Base-by-base conservation (phyloP, 2,797 vertebrate genomes). In the Toxotes lorentzi region DNA sequence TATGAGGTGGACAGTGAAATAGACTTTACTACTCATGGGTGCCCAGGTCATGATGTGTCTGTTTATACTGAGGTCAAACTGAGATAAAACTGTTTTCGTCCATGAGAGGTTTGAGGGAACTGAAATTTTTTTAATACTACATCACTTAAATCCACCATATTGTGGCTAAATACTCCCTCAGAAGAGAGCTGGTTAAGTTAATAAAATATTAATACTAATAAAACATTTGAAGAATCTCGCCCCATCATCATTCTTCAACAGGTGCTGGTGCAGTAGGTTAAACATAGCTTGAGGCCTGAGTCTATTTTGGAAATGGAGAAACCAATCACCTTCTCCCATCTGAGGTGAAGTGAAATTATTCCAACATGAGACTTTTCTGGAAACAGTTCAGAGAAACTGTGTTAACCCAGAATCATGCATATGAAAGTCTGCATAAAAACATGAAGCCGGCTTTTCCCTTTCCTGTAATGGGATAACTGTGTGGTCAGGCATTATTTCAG, bases 1-100 rank as follows among this genome's bases (percentile, higher is more conserved):
- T 79, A 86, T 94, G 91, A 94, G 82, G 81, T 91, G 83, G 79
- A 90, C 43, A 43, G 69, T 68, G 75, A 77, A 91, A 88, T 90
- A 86, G 87, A 88, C 85, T 80, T 83, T 83, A 83, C 84, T 75
- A 60, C 77, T 89, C 81, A 81, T 83, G 68, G 64, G 56, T 48
- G 81, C 75, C 79, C 67, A 17, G 88, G 82, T 91, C 85, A 89
- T 24, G 16, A 71, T 81, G 34, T 50, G 81, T 69, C 79, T 72
- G 63, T 78, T 80, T 68, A 47, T 63, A 62, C 58, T 70, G 83
- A 87, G 88, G 82, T 91, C 90, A 89, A 68, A 58, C 47, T 54
- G 38, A 74, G 70, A 77, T 24, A 30, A 62, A 56, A 50, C 19
- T 3, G 38, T 59, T 81, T 66, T 60, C 2, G 51, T 59, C 70